phyloP scores from a whole-genome alignment of 2,888 invertebrate species.

The Fabriciana adippe region DNA sequence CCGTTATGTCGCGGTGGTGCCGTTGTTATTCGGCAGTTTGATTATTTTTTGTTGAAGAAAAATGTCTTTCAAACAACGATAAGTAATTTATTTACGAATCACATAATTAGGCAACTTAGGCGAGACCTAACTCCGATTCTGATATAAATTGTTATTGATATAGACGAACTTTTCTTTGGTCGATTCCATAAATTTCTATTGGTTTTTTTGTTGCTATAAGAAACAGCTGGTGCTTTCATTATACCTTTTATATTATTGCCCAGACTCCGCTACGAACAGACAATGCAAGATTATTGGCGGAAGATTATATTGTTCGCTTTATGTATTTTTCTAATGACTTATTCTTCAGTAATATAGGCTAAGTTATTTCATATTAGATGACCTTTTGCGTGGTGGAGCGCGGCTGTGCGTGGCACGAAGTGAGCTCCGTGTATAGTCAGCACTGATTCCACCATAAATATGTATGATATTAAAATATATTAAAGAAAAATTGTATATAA shows the following conservation, averaged over 20 bases:
- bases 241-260: slow-evolving; percentile 20
- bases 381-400: background rate
- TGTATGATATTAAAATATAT: slow-evolving; percentile 1
- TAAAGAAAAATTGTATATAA: slow-evolving; percentile 1
- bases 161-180: slow-evolving; percentile 20
- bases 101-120: slow-evolving; percentile 7
- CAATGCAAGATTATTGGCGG: slow-evolving; percentile 3
- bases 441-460: background rate
- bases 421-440: slow-evolving; percentile 3
- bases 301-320: slow-evolving; percentile 16
- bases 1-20: too few species aligned
- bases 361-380: slow-evolving; percentile 7
- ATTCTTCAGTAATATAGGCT: slow-evolving; percentile 8
- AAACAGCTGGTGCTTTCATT: slow-evolving; percentile 29
- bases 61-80: background rate
- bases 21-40: background rate
- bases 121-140: slow-evolving; percentile 5
- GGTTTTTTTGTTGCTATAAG: slow-evolving; percentile 25
- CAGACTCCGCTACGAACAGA: slow-evolving; percentile 4
- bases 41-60: background rate
- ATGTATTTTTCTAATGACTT: slow-evolving; percentile 18
- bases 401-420: slow-evolving; percentile 5
- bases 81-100: slow-evolving; percentile 5
- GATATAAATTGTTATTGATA: slow-evolving; percentile 25
- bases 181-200: slow-evolving; percentile 30